Evolutionary conservation across 92 coral and sea anemone genomes (phyloP), one percentile per base, ranked within the genome.

Genomic region (Siderastrea radians): DNA sequence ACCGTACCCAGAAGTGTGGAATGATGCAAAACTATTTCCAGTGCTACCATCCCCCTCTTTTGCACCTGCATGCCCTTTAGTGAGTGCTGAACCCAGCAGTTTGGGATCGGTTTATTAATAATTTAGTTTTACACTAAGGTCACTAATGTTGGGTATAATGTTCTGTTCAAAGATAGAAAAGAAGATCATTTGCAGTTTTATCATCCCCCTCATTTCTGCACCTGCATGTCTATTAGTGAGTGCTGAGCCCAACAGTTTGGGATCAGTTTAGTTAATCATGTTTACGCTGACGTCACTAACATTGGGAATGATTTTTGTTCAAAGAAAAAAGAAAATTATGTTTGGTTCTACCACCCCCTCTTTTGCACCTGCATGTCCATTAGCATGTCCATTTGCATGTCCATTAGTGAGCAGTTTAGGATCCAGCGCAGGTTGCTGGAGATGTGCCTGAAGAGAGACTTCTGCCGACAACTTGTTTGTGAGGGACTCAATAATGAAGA

Each of bases 401-500:
- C 77, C 81, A 64, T 85, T 85, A 14, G 47, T 16, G 4, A 64
- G 57, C 59, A 73, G 16, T 45, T 58, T 76, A 19, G 68, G 54
- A 47, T 85, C 89, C 49, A 85, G 26, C 3, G 54, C 45, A 43
- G 70, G 92, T 55, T 94, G 95, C 72, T 90, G 93, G 26, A 86
- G 81, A 52, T 95, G 85, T 0, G 91, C 78, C 89, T 93, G 94
- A 17, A 86, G 83, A 43, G 93, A 92, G 12, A 93, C 90, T 15
- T 75, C 83, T 74, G 89, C 77, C 8, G 88, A 82, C 82, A 98
- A 77, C 17, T 92, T 89, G 26, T 81, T 85, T 72, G 94, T 91
- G 16, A 98, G 90, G 7, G 84, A 81, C 59, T 92, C 91, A 11
- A 98, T 78, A 15, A 94, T 85, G 59, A 85, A 78, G 61, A 98